These are phyloP conservation scores for Psylliodes chrysocephalus DNA, from an alignment of 2,888 invertebrate species.

Conservation along the genomic window DNA sequence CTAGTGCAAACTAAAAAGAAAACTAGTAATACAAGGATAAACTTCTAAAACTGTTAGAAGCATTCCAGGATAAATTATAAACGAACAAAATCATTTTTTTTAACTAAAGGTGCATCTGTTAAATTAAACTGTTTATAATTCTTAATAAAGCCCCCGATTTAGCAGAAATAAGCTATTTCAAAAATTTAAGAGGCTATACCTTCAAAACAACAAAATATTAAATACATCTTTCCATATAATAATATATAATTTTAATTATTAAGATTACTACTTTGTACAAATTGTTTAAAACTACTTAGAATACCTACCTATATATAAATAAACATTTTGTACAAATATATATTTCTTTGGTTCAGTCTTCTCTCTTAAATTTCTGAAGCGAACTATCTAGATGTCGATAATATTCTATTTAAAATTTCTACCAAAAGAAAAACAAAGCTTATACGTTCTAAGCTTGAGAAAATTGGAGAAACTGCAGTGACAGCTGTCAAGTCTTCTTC, in stretches of 20 bases:
- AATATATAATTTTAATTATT: background rate
- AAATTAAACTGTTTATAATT: constrained; percentile 10
- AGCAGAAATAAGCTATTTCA: constrained; percentile 35
- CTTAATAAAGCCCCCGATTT: constrained; percentile 30
- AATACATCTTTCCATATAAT: background rate
- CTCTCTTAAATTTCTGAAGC: constrained; percentile 40
- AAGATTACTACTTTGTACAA: background rate
- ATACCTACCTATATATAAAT: too few relatives aligned
- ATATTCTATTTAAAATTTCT: background rate
- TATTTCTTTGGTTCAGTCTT: constrained; percentile 40
- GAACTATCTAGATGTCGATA: constrained; percentile 18
- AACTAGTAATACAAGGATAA: constrained; percentile 10
- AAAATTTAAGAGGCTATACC: constrained; percentile 48
- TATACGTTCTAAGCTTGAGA: too few relatives aligned
- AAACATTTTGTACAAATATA: constrained; percentile 16
- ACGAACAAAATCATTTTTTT: background rate
- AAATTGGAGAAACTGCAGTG: too few relatives aligned
- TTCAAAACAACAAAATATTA: background rate
- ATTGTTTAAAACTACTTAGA: constrained; percentile 2
- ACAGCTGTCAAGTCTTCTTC: too few relatives aligned
- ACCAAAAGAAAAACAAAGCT: too few relatives aligned
- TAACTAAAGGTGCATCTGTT: background rate
- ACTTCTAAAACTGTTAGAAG: constrained; percentile 1
- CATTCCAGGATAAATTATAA: background rate
- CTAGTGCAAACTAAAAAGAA: constrained; percentile 32